Evolutionary conservation across 2,888 invertebrate species (phyloP).

Genomic region (Osmoderma eremita): DNA sequence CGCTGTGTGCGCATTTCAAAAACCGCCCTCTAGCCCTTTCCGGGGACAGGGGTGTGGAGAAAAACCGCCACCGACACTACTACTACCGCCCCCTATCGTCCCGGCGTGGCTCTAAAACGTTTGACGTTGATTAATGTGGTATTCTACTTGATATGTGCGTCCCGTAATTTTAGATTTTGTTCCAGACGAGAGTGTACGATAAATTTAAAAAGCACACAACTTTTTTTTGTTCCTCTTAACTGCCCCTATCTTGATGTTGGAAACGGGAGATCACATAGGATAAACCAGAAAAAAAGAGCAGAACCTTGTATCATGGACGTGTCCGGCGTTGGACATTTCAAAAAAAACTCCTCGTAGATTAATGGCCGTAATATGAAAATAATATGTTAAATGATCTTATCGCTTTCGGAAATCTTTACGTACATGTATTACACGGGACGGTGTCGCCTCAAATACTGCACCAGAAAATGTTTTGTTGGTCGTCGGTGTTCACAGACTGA

Average conservation of each 20-base stretch:
- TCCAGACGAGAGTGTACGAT: conserved; percentile 38
- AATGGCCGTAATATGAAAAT: conserved; percentile 36
- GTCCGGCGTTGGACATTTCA: conserved; percentile 23
- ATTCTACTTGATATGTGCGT: conserved; percentile 48
- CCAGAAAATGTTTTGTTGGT: not conserved
- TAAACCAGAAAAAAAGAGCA: conserved; percentile 8
- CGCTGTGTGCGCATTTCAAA: conserved; percentile 28
- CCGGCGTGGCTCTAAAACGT: conserved; percentile 31
- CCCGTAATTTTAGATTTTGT: conserved; percentile 47
- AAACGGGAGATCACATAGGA: conserved; percentile 10
- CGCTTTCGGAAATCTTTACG: conserved; percentile 14
- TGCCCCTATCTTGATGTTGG: conserved; percentile 33
- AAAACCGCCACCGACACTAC: conserved; percentile 25
- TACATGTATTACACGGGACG: conserved; percentile 17
- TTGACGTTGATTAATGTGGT: conserved; percentile 47
- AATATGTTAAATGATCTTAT: conserved; percentile 36
- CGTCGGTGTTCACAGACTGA: not conserved
- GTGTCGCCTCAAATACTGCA: conserved; percentile 11
- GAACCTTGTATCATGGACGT: conserved; percentile 19
- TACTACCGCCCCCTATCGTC: not conserved
- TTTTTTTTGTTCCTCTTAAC: conserved; percentile 32
- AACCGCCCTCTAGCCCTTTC: conserved; percentile 26
- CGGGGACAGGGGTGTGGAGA: conserved; percentile 21
- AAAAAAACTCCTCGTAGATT: conserved; percentile 23
- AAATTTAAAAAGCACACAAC: conserved; percentile 35